Evolutionary conservation across 2,797 vertebrate genomes (phyloP).

Genomic region (Rhadinocentrus ornatus): DNA sequence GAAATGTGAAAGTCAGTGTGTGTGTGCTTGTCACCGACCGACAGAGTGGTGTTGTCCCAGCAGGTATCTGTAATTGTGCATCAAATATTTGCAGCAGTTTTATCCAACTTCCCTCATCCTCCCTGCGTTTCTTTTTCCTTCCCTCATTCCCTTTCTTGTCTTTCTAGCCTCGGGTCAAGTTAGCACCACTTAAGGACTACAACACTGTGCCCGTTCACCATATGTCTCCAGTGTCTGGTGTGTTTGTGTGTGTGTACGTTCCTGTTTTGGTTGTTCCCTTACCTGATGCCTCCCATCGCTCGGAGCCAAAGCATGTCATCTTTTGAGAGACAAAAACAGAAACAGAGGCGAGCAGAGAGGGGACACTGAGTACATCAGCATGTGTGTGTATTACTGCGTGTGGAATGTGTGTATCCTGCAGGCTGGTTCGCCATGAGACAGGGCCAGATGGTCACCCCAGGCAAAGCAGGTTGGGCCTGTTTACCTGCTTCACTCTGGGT

Average conservation of each 20-base stretch:
- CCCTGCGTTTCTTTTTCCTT: slow-evolving; percentile 34
- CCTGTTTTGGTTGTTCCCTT: slow-evolving; percentile 72
- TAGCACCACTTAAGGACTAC: slow-evolving; percentile 81
- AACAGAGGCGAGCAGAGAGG: slow-evolving; percentile 74
- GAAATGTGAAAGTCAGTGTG: slow-evolving; percentile 18
- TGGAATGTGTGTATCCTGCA: slow-evolving; percentile 63
- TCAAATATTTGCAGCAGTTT: slow-evolving; percentile 73
- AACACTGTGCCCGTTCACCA: slow-evolving; percentile 73
- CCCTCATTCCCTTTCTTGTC: slow-evolving; percentile 44
- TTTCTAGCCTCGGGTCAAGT: slow-evolving; percentile 81
- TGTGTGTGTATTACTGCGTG: slow-evolving; percentile 46
- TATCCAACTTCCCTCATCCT: slow-evolving; percentile 47
- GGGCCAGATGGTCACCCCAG: slow-evolving; percentile 85
- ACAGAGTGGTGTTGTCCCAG: slow-evolving; percentile 52
- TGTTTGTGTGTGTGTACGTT: slow-evolving; percentile 44
- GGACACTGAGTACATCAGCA: slow-evolving; percentile 73
- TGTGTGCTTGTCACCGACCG: slow-evolving; percentile 7
- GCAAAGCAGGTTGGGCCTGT: slow-evolving; percentile 84
- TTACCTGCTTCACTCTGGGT: slow-evolving; percentile 84
- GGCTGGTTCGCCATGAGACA: slow-evolving; percentile 77
- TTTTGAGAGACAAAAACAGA: slow-evolving; percentile 78
- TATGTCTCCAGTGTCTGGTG: slow-evolving; percentile 63
- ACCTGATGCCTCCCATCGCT: slow-evolving; percentile 78
- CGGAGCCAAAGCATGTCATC: slow-evolving; percentile 83
- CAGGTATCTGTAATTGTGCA: slow-evolving; percentile 66